Base-by-base conservation (phyloP, 2,113 vertebrate genomes). In the Hyperopisus bebe region DNA sequence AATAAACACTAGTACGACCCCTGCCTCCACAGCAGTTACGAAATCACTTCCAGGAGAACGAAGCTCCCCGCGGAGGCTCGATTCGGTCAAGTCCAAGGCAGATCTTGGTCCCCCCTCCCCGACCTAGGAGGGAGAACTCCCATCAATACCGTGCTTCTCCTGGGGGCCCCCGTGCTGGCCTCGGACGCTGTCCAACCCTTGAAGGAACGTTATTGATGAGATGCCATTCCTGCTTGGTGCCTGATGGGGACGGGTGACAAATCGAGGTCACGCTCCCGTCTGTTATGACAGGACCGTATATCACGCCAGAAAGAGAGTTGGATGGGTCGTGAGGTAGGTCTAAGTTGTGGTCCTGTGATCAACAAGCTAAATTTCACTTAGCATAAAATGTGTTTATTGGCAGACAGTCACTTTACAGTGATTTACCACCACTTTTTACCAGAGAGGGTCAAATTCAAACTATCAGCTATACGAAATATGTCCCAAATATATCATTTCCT, bases 151-250 rank as follows among this genome's bases (percentile, higher is more conserved):
- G n/a, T 9, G 3, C 62, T 10, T 31, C 62, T 10, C n/a, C 24
- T 27, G 2, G 62, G 62, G n/a, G 62, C 8, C n/a, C n/a, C 62
- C n/a, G 3, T 3, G 9, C 62, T 66, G 82, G 88, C 74, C 90
- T 84, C 51, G 46, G 42, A 83, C 84, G 89, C 55, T 8, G 87
- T 88, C 88, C 87, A 90, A 87, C 91, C 62, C 53, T 80, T 51
- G 51, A 42, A 89, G 74, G 50, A 90, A 90, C 89, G 62, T 91
- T 92, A 93, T 93, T 90, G 92, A 93, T 92, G 91, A 90, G 89
- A 89, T 84, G 51, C 92, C 89, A 74, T 62, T 91, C 88, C 47
- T 70, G 85, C 66, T 88, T 89, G 42, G 90, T 77, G 87, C 85
- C 90, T 27, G 83, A 82, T 86, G 89, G 89, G 88, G 91, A 80